phyloP scores from a whole-genome alignment of 2,797 vertebrate species.

The Poliocrania exsul region DNA sequence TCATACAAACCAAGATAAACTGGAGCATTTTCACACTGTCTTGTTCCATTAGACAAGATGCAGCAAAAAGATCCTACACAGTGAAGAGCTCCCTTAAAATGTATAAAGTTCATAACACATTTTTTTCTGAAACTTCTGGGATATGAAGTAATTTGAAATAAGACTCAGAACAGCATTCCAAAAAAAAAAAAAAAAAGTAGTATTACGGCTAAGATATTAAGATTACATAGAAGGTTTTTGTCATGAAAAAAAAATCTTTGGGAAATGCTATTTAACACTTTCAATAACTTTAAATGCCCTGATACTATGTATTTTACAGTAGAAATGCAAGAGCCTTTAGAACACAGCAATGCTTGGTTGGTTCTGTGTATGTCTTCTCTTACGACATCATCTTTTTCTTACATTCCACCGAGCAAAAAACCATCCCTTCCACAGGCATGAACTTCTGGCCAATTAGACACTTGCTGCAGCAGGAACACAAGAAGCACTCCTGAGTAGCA shows the following conservation, averaged over 20 bases:
- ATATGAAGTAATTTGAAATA: not conserved
- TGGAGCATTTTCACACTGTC: not conserved
- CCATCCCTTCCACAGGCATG: conserved; percentile 88
- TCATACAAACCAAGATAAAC: not conserved
- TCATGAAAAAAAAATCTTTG: conserved; percentile 36
- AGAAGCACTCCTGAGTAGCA: conserved; percentile 87
- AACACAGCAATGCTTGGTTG: conserved; percentile 21
- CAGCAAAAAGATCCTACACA: not conserved
- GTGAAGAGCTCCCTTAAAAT: not conserved
- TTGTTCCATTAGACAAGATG: not conserved
- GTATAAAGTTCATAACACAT: not conserved
- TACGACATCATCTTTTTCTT: conserved; percentile 88
- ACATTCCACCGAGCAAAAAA: conserved; percentile 94
- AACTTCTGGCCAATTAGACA: conserved; percentile 93
- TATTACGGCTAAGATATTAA: not conserved
- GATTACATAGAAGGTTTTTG: not conserved
- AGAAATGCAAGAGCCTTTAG: conserved; percentile 71
- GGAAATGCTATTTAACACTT: conserved; percentile 48
- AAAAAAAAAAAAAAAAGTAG: not conserved
- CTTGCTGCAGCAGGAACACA: conserved; percentile 92
- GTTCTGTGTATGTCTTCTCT: not conserved
- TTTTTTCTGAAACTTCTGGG: not conserved
- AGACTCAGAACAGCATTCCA: not conserved
- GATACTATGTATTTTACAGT: conserved; percentile 43
- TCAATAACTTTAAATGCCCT: conserved; percentile 39